Conservation (phyloP, 2,888 invertebrate species). For the Margaritifera margaritifera region DNA sequence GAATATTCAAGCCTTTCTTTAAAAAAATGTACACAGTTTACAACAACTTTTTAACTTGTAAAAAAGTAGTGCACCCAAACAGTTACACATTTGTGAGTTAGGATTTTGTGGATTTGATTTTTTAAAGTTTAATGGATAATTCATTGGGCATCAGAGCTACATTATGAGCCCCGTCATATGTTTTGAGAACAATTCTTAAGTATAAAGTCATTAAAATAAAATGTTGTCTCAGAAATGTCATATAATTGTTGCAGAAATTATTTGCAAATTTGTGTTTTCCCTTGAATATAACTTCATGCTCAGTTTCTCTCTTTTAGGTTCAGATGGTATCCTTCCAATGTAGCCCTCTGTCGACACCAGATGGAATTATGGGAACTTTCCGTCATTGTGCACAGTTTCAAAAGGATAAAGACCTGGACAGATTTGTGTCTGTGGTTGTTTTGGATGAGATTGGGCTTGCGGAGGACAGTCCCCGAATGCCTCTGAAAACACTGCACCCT, state of each 20-base stretch:
- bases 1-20: too few relatives aligned
- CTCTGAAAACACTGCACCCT: constrained; percentile 69
- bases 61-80: too few relatives aligned
- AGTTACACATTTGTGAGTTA: too few relatives aligned
- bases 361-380: constrained; percentile 66
- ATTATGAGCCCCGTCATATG: too few relatives aligned
- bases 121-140: too few relatives aligned
- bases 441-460: constrained; percentile 69
- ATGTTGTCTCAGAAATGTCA: too few relatives aligned
- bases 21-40: too few relatives aligned
- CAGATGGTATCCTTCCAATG: constrained; percentile 71
- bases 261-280: too few relatives aligned
- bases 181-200: background rate
- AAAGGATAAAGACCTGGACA: constrained; percentile 57
- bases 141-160: too few relatives aligned
- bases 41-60: too few relatives aligned
- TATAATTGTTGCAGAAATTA: too few relatives aligned
- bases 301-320: constrained; percentile 37
- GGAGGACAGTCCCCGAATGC: constrained; percentile 69
- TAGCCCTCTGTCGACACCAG: constrained; percentile 66
- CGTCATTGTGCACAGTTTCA: constrained; percentile 66
- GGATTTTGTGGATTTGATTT: too few relatives aligned
- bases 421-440: constrained; percentile 67
- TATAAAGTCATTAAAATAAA: background rate
- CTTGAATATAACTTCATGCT: background rate